Conservation (phyloP, 2,113 vertebrate species). For the Casuarius casuarius region DNA sequence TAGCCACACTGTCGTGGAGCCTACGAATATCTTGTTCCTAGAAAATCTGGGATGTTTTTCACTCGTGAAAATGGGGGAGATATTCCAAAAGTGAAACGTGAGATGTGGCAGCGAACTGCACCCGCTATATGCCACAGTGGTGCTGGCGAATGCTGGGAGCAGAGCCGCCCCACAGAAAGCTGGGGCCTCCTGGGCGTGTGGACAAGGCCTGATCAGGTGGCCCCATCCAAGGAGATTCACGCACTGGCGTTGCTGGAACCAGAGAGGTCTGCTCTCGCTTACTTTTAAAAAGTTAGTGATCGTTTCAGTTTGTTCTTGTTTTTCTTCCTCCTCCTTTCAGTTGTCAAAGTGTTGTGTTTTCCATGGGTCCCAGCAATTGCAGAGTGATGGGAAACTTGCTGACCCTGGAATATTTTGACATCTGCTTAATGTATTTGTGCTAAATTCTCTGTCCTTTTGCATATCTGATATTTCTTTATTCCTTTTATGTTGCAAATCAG, state of each 20-base stretch:
- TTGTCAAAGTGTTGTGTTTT: neutral
- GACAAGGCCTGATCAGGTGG: too few relatives aligned
- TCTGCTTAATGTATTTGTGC: conserved; percentile 29
- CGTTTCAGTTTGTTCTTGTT: conserved; percentile 15
- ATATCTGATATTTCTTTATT: conserved; percentile 43
- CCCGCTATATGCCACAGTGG: fast-evolving
- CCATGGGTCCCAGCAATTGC: neutral
- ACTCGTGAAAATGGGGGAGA: neutral
- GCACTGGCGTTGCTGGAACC: neutral
- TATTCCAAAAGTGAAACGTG: neutral
- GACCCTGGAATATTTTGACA: conserved; percentile 41
- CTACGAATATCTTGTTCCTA: neutral
- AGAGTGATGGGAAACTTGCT: conserved; percentile 28
- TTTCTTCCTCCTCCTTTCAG: neutral
- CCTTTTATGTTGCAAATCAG: neutral
- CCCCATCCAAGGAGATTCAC: neutral
- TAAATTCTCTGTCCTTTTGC: neutral
- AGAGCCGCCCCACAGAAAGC: fast-evolving
- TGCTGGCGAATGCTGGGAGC: neutral
- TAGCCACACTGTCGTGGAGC: neutral
- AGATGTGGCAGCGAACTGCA: neutral
- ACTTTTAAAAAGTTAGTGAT: neutral
- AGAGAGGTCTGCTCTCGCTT: neutral
- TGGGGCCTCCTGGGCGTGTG: too few relatives aligned
- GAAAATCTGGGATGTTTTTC: neutral